Evolutionary conservation across 1,140 invertebrate genomes (phyloP).

Genomic region (Drosophila leontia): DNA sequence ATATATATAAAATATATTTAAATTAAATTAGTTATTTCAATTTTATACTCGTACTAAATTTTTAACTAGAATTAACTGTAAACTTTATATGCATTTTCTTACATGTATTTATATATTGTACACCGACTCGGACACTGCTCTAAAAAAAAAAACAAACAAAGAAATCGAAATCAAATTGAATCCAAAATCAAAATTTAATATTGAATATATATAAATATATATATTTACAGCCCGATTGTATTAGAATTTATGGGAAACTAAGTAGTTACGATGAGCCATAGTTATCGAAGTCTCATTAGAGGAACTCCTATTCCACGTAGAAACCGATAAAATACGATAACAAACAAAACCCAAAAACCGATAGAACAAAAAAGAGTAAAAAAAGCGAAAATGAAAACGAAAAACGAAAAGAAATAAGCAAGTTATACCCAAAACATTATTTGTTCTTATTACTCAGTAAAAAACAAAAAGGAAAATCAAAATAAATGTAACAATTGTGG

Average conservation of each 20-base stretch:
- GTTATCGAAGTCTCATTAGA: slow-evolving; percentile 29
- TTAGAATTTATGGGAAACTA: slow-evolving; percentile 48
- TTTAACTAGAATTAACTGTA: slow-evolving; percentile 79
- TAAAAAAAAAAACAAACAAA: slow-evolving; percentile 12
- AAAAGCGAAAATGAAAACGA: neutral
- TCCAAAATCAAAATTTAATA: slow-evolving; percentile 36
- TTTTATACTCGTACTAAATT: slow-evolving; percentile 80
- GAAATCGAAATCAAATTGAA: slow-evolving; percentile 15
- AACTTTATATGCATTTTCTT: slow-evolving; percentile 80
- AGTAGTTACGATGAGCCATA: slow-evolving; percentile 32
- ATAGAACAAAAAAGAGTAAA: neutral
- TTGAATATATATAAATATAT: slow-evolving; percentile 13
- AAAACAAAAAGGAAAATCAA: slow-evolving; percentile 19
- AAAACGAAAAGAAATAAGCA: slow-evolving; percentile 12
- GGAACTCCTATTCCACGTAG: slow-evolving; percentile 47
- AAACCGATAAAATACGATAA: slow-evolving; percentile 14
- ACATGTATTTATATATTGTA: slow-evolving; percentile 72
- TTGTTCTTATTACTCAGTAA: slow-evolving; percentile 15
- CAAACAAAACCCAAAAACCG: slow-evolving; percentile 5
- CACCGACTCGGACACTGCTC: slow-evolving; percentile 60
- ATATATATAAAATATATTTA: slow-evolving; percentile 28
- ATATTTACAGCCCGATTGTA: slow-evolving; percentile 34
- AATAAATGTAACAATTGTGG: slow-evolving; percentile 37
- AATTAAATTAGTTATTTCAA: slow-evolving; percentile 78
- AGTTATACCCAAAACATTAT: slow-evolving; percentile 37